Base-by-base conservation (phyloP, 2,888 invertebrate genomes). In the Linnaemya vulpina region DNA sequence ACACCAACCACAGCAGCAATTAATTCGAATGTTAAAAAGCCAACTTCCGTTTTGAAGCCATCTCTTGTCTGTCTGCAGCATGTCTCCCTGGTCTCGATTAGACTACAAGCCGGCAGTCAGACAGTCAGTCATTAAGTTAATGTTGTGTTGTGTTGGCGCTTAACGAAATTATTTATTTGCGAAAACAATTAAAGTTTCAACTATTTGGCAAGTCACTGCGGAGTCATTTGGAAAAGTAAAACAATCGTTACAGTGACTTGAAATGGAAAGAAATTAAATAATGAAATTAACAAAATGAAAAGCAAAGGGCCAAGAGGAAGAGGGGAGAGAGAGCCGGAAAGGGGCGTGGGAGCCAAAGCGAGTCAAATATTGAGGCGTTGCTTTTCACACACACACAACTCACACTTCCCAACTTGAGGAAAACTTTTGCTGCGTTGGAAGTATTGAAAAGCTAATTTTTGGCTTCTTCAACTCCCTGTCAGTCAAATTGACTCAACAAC, bases 121-220 rank as follows among this genome's bases (percentile, higher is more conserved):
- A 65, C 43, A 53, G 30, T n/a, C 68, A 55, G 46, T 74, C 73
- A 62, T 79, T 76, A 62, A 22, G 13, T 35, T 74, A 65, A 38
- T 10, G 49, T 25, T 30, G 22, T 43, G 22, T n/a, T n/a, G 20
- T 9, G 17, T 15, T 65, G 30, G 40, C 55, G 51, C 40, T 74
- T 78, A 65, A 78, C 82, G 60, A 85, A 85, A 82, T 78, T 82
- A 85, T 82, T 85, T 85, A 82, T 86, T 85, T 84, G 87, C 81
- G 68, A 87, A 89, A 91, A 91, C 90, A 91, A 91, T 91, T 91
- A 91, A 91, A 91, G 88, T 91, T 90, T 81, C 58, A 87, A 87
- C 77, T 68, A 89, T 89, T 89, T 88, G 87, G 84, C 80, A 73
- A 71, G 83, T 84, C 89, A 89, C 89, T 78, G 87, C 87, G 17